Evolutionary conservation across 2,113 vertebrate species (phyloP), one percentile per base, ranked within the genome.

Genomic region (Turnix velox): DNA sequence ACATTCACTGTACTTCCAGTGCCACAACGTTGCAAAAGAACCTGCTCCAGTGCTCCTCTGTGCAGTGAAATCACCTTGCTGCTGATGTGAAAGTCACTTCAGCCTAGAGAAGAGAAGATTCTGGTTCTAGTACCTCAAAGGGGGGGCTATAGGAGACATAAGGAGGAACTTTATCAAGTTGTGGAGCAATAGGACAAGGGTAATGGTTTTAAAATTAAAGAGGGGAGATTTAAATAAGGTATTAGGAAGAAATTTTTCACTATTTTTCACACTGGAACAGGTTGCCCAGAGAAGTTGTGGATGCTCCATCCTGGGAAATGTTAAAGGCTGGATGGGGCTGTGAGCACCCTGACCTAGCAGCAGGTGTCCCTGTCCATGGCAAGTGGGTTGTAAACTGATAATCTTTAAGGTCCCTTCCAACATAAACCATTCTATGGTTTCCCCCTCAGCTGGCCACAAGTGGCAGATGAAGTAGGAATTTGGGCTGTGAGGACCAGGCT

Each of bases 1-100:
- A 30, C 15, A 75, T 15, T 19, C 33, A 15, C 30, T 0, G 6
- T 7, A 28, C 27, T 48, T 23, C 25, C 23, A 58, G 83, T 2
- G 30, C 25, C 4, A 0, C 16, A 3, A 0, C 0, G 42, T 10
- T 22, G 25, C 57, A 59, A 68, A 59, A 18, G 37, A 76, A 63
- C n/a, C 39, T 18, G 37, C 28, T 74, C n/a, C 66, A 33, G 10
- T 6, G 1, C 2, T 45, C n/a, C 62, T 40, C 48, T 9, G 22
- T 1, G 8, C 5, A 43, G 55, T 39, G 18, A 31, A 30, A 49
- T 1, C 22, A 35, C 40, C 69, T 2, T 2, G 37, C 37, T 39
- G 31, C 40, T 42, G 18, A 12, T 4, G 52, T 0, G 1, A 71
- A 48, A 71, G 30, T 23, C 46, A 27, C 42, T 15, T 25, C 33